Base-by-base conservation (phyloP, 2,797 vertebrate genomes). In the Centroberyx gerrardi region DNA sequence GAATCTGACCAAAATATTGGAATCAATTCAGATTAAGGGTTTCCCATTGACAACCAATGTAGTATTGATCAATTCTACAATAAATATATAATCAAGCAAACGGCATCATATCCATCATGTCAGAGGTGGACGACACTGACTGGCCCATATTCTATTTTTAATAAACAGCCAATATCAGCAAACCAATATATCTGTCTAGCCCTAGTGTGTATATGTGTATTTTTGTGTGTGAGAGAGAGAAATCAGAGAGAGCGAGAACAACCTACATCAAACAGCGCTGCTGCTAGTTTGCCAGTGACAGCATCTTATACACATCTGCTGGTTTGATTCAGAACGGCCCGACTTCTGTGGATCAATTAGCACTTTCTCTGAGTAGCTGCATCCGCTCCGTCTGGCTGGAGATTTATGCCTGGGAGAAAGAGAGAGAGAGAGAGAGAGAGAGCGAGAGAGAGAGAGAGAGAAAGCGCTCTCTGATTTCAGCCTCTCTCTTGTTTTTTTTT, bases 301-400 rank as follows among this genome's bases (percentile, higher is more conserved):
- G 67, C 29, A 58, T 67, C 65, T 78, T 52, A 53, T 36, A 72
- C 66, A 84, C 68, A 88, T 84, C 64, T 77, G 69, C 54, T 66
- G 69, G 48, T 69, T 65, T 76, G 61, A 72, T 70, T 76, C 70
- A 74, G 40, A 31, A 5, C 53, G 15, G 40, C 40, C 36, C n/a
- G 17, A 83, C 77, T 59, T 90, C 82, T 81, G 80, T 83, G 72
- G 62, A 90, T 94, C 91, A 93, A 93, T 94, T 94, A 90, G 88
- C 90, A 88, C 92, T 89, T 93, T 94, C 84, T 88, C 87, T 73
- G 81, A 88, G 84, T 89, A 77, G 87, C 87, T 85, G 88, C 87
- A 91, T 95, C 93, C 88, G 86, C 84, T 92, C 70, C 12, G 59
- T 86, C 86, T 75, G 87, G 82, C 84, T 68, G 33, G 74, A 89